Base-by-base conservation (phyloP, 2,113 vertebrate genomes). In the Dendrocopos noguchii region DNA sequence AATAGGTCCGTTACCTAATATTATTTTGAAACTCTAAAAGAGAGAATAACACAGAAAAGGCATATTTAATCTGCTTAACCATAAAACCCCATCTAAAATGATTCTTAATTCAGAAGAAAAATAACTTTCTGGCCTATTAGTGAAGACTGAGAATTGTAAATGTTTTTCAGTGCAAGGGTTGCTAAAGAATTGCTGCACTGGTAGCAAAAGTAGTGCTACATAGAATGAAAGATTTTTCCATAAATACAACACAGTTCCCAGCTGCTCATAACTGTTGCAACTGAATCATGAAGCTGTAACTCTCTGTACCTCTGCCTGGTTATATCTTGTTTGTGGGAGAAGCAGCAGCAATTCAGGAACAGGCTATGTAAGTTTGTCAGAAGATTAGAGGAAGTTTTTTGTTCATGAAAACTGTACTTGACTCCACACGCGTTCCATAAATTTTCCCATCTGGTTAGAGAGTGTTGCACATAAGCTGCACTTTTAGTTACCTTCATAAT, bases 71-170 rank as follows among this genome's bases (percentile, higher is more conserved):
- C 64, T 94, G 70, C 19, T 95, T 93, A 95, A 91, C 56, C 80
- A 91, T 73, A 95, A 95, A 94, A 78, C n/a, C 85, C n/a, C 9
- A 39, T 80, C 52, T 86, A 85, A 84, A 95, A 93, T 94, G 31
- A 85, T 91, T 16, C 46, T 90, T 91, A 91, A 75, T 57, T 90
- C 83, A 93, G 53, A 89, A 91, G 52, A 83, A n/a, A 34, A 64
- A 55, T 64, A 92, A 53, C 80, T 80, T 92, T 79, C 77, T 94
- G 63, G 55, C 6, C 7, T 85, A 68, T 83, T 73, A 52, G 31
- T 24, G n/a, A 88, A 77, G 56, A 60, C 21, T 67, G 70, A 91
- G 82, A 81, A 84, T 22, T 61, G 4, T 50, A 81, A 67, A 67
- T 42, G 42, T 6, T 77, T 70, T 92, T 76, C 93, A 74, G n/a